Evolutionary conservation across 2,888 invertebrate species (phyloP).

Genomic region (Scaeva pyrastri): DNA sequence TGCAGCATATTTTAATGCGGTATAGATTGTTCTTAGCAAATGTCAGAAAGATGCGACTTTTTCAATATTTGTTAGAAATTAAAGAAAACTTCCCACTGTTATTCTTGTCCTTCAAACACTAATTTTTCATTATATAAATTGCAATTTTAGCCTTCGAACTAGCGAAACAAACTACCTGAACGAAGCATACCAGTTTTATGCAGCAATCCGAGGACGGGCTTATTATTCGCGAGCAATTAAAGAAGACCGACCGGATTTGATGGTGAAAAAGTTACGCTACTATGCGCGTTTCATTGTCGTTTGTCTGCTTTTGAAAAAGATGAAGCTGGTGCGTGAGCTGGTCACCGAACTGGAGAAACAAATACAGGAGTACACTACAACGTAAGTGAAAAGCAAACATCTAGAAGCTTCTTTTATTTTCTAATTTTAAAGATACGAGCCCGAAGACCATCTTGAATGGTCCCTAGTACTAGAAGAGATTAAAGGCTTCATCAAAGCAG

Average conservation of each 20-base stretch:
- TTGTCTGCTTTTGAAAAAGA: slow-evolving; percentile 95
- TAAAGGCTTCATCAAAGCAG: slow-evolving; percentile 96
- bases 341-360: slow-evolving; percentile 96
- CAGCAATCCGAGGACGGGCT: slow-evolving; percentile 95
- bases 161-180: slow-evolving; percentile 98
- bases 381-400: slow-evolving; percentile 82
- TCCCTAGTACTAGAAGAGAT: slow-evolving; percentile 96
- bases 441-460: slow-evolving; percentile 99
- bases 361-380: slow-evolving; percentile 96
- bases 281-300: slow-evolving; percentile 99
- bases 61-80: no score
- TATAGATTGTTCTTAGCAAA: no score
- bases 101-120: not conserved
- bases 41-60: no score
- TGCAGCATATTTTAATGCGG: no score
- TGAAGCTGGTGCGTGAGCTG: slow-evolving; percentile 95
- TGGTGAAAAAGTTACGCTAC: slow-evolving; percentile 98
- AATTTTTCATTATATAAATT: not conserved
- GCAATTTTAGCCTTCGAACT: slow-evolving; percentile 91
- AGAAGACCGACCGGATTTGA: slow-evolving; percentile 96
- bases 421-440: slow-evolving; percentile 88
- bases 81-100: no score
- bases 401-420: slow-evolving; percentile 7
- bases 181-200: slow-evolving; percentile 98
- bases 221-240: slow-evolving; percentile 97